These are phyloP conservation scores for Heliconius himera DNA, from an alignment of 1,140 invertebrate species.

Conservation along the genomic window DNA sequence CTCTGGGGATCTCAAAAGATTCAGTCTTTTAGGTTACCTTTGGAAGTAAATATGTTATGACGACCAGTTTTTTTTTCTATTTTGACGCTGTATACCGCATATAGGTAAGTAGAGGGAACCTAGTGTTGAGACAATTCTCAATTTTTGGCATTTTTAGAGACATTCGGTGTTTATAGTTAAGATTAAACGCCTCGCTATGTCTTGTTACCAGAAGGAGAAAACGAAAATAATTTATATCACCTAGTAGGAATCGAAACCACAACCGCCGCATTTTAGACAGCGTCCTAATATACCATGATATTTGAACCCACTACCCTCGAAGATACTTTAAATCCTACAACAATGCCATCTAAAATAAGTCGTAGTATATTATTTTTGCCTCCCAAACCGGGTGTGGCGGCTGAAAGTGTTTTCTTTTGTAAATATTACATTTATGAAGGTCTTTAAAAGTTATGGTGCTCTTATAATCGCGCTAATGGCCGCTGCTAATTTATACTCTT, in stretches of 20 bases:
- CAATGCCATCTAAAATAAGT: background rate
- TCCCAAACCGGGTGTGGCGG: background rate
- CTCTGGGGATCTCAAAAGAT: background rate
- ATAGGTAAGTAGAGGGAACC: too few species aligned
- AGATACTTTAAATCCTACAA: background rate
- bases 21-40: background rate
- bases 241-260: too few species aligned
- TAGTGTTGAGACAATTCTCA: too few species aligned
- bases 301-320: background rate
- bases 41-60: background rate
- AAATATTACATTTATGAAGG: constrained; percentile 37
- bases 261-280: too few species aligned
- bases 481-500: constrained; percentile 29
- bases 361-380: background rate
- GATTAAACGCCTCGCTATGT: too few species aligned
- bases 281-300: too few species aligned
- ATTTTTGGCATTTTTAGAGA: too few species aligned
- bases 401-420: constrained; percentile 36
- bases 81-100: background rate
- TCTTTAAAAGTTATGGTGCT: constrained; percentile 32
- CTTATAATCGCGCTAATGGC: constrained; percentile 33
- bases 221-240: too few species aligned
- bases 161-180: too few species aligned
- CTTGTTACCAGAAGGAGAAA: too few species aligned
- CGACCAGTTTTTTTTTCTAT: background rate